A percentile compares a stretch with the other conserved stretches of the same genome.
Evolutionary conservation across 1,140 invertebrate genomes (phyloP).

Genomic region (Rhizoglyphus robini): DNA sequence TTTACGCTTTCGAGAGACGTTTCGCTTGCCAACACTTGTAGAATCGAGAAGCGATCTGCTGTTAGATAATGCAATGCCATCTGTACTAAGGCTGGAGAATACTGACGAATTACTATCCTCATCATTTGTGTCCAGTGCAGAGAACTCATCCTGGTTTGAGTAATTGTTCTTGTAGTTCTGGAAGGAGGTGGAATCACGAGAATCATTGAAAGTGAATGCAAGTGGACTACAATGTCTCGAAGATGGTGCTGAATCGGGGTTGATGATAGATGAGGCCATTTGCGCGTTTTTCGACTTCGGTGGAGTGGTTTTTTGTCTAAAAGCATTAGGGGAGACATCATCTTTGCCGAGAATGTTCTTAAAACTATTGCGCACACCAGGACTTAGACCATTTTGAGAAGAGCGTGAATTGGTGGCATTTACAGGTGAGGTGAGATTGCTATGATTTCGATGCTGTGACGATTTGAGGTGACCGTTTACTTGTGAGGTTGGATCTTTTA

Average conservation of each 20-base stretch:
- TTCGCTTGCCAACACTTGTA: neutral
- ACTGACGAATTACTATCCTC: slow-evolving; percentile 8
- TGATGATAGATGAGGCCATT: neutral
- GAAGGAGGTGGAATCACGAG: neutral
- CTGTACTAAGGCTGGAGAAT: neutral
- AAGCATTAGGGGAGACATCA: neutral
- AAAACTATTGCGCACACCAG: neutral
- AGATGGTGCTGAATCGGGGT: neutral
- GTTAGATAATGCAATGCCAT: neutral
- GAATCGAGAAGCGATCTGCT: neutral
- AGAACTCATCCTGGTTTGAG: neutral
- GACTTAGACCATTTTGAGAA: neutral
- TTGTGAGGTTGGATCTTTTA: too few species aligned
- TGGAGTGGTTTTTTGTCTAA: too few species aligned
- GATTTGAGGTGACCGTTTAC: too few species aligned
- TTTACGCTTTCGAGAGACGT: neutral
- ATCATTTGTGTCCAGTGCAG: neutral
- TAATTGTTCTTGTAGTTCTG: neutral
- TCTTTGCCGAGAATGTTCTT: neutral
- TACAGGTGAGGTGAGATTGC: neutral
- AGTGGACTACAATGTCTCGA: neutral
- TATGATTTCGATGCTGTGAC: neutral
- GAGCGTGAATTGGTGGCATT: neutral
- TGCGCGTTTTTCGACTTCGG: neutral
- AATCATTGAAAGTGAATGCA: neutral